These are phyloP conservation scores for Poecile atricapillus DNA, from an alignment of 2,113 vertebrate genomes.

Conservation along the genomic window DNA sequence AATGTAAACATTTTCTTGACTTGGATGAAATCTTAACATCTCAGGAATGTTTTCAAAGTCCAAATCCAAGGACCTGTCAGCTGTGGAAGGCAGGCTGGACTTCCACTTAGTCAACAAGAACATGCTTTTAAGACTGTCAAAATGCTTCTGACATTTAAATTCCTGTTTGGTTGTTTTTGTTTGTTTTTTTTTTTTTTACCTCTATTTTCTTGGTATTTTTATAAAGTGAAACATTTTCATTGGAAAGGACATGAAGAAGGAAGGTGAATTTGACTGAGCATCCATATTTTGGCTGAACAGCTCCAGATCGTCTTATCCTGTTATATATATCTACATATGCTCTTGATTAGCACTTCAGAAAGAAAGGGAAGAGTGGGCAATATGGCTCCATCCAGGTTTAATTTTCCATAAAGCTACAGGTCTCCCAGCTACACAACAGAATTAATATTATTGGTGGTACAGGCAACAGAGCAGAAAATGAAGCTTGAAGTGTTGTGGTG, in stretches of 20 bases:
- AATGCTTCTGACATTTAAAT: neutral
- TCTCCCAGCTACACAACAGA: neutral
- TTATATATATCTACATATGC: neutral
- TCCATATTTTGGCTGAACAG: neutral
- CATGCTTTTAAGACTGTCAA: neutral
- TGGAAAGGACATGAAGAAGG: neutral
- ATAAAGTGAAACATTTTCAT: neutral
- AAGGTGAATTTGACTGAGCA: neutral
- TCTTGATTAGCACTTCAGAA: neutral
- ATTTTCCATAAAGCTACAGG: neutral
- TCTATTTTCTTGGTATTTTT: neutral
- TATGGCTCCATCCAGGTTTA: neutral
- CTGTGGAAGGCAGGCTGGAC: neutral
- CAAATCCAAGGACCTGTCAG: neutral
- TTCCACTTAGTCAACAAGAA: neutral
- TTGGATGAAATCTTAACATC: neutral
- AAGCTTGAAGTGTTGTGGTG: neutral
- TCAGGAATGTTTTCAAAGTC: neutral
- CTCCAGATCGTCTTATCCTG: neutral
- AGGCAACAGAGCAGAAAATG: neutral
- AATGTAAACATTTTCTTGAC: conserved; percentile 14
- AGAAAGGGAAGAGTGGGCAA: neutral
- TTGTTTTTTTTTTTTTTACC: neutral
- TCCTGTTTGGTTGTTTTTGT: neutral
- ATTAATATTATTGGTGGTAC: neutral